Evolutionary conservation across 2,888 invertebrate genomes (phyloP).

Genomic region (Dioctria linearis): DNA sequence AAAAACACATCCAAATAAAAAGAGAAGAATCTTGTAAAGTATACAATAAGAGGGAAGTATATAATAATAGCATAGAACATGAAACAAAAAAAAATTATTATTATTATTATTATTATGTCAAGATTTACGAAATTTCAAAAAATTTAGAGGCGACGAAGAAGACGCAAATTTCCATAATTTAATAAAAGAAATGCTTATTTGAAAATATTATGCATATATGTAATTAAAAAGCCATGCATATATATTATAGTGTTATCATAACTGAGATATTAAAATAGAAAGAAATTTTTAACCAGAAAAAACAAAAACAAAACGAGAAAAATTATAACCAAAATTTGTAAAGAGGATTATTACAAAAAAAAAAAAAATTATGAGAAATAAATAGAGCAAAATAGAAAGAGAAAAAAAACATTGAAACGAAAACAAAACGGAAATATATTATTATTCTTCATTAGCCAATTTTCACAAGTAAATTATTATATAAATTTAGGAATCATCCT

Average conservation of each 20-base stretch:
- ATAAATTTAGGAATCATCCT: neutral
- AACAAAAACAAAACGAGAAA: neutral
- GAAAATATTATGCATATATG: conserved; percentile 1
- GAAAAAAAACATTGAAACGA: neutral
- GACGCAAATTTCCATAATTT: neutral
- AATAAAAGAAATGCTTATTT: conserved; percentile 6
- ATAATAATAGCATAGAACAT: conserved; percentile 2
- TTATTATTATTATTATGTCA: no score
- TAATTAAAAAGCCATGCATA: neutral
- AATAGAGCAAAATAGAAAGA: neutral
- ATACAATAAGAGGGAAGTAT: neutral
- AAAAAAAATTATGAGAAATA: no score
- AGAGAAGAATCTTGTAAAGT: neutral
- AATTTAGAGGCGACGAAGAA: neutral
- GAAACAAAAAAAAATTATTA: neutral
- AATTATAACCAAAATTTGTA: conserved; percentile 10
- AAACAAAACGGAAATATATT: no score
- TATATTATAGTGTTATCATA: conserved; percentile 9
- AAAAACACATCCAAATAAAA: neutral
- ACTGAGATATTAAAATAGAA: conserved; percentile 16
- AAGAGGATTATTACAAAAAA: neutral
- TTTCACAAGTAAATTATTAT: neutral
- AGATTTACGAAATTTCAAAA: neutral
- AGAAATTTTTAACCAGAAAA: neutral
- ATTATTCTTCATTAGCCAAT: conserved; percentile 6